Conservation (phyloP, 2,113 vertebrate genomes). For the Arizona elegans region DNA sequence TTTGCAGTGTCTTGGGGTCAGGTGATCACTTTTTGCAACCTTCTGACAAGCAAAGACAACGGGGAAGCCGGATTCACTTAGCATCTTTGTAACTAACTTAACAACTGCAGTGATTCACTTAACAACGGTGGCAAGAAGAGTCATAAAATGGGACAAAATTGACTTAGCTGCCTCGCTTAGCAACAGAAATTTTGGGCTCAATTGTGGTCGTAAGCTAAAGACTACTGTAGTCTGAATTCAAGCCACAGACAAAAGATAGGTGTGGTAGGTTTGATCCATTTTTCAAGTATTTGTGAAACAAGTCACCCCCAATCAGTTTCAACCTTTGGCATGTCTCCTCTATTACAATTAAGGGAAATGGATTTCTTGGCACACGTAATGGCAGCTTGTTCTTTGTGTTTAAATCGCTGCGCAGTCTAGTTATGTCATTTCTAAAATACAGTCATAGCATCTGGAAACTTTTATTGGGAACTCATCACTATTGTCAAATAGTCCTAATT, state of each 20-base stretch:
- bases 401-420: slow-evolving; percentile 21
- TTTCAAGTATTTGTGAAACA: neutral
- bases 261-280: neutral
- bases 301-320: neutral
- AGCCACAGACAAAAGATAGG: neutral
- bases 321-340: neutral
- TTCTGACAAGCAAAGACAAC: too few species aligned
- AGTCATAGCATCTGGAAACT: slow-evolving; percentile 16
- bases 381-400: neutral
- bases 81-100: too few species aligned
- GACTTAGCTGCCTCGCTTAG: too few species aligned
- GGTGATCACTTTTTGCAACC: too few species aligned
- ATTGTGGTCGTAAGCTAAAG: too few species aligned
- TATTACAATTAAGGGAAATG: neutral
- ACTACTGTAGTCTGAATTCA: neutral
- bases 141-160: too few species aligned
- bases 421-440: slow-evolving; percentile 2
- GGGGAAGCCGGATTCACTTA: too few species aligned
- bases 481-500: neutral
- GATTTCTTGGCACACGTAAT: neutral
- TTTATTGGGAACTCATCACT: slow-evolving; percentile 10
- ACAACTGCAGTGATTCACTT: too few species aligned
- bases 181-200: too few species aligned
- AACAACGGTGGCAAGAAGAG: too few species aligned
- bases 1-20: too few species aligned